Evolutionary conservation across 2,113 vertebrate species (phyloP), one percentile per base, ranked within the genome.

Genomic region (Columba janthina): DNA sequence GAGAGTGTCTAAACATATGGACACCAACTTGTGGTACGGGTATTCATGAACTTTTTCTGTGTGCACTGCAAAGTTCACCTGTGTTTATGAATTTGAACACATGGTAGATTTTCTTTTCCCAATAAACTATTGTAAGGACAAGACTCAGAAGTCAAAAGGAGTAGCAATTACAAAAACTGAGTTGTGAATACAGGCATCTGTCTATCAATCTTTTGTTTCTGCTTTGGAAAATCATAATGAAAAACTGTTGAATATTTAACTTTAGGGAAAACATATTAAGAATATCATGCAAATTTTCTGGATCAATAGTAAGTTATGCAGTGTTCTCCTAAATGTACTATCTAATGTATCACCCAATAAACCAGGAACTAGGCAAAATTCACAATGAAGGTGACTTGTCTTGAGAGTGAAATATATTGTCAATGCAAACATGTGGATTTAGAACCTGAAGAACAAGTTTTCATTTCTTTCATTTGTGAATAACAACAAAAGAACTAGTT

Each of bases 401-500:
- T 72, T 72, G 34, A 75, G 51, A 73, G 14, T 66, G n/a, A 79
- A 88, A 80, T 77, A 44, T 46, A 53, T 66, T 90, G 72, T 75
- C 38, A 42, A 40, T 53, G 32, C 32, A 91, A 90, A 71, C n/a
- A 61, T 57, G 56, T 71, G 36, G 26, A 50, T 71, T 91, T 95
- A 73, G 28, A 94, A 89, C 60, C 62, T 79, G 84, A 86, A 94
- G 85, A 94, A 84, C 53, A 85, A 86, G 73, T 94, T 91, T 90
- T 75, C 15, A 29, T 81, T 93, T 90, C 60, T 78, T 90, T 90
- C 54, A 60, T 86, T 97, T 94, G 79, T 90, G 62, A 26, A 48
- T 90, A 96, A 71, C 82, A 91, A 96, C 75, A 90, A 93, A 89
- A 96, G 88, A 95, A 95, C 51, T 93, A 84, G 96, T 88, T 97